phyloP scores from a whole-genome alignment of 2,797 vertebrate species.

The Schizopygopsis malacanthus region DNA sequence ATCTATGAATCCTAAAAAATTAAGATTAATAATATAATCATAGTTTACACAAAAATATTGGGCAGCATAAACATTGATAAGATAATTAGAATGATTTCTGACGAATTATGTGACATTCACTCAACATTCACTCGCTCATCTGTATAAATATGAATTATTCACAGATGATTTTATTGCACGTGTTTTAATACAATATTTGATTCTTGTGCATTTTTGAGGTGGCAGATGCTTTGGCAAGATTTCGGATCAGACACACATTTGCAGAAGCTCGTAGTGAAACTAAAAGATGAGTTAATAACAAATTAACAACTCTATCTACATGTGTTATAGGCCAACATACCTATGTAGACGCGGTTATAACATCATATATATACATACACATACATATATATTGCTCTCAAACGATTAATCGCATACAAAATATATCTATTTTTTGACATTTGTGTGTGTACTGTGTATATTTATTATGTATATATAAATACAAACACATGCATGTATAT shows the following conservation, averaged over 20 bases:
- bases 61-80: too few species aligned
- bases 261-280: slow-evolving; percentile 66
- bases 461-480: too few species aligned
- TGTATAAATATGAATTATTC: not conserved
- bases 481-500: too few species aligned
- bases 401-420: too few species aligned
- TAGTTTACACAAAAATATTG: not conserved
- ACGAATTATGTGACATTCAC: not conserved
- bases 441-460: too few species aligned
- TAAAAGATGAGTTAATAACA: slow-evolving; percentile 59
- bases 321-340: not conserved
- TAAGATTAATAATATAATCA: not conserved
- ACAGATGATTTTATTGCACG: not conserved
- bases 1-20: not conserved
- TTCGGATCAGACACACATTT: slow-evolving; percentile 73
- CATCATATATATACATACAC: too few species aligned
- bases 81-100: not conserved
- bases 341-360: not conserved
- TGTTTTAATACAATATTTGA: not conserved
- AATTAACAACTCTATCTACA: not conserved
- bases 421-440: too few species aligned
- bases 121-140: not conserved
- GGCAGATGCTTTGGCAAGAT: slow-evolving; percentile 68
- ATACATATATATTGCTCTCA: too few species aligned
- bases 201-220: slow-evolving; percentile 57